A percentile compares a stretch with the other conserved stretches of the same genome.
Conservation (phyloP, 2,113 vertebrate species). For the Hirundichthys speculiger region DNA sequence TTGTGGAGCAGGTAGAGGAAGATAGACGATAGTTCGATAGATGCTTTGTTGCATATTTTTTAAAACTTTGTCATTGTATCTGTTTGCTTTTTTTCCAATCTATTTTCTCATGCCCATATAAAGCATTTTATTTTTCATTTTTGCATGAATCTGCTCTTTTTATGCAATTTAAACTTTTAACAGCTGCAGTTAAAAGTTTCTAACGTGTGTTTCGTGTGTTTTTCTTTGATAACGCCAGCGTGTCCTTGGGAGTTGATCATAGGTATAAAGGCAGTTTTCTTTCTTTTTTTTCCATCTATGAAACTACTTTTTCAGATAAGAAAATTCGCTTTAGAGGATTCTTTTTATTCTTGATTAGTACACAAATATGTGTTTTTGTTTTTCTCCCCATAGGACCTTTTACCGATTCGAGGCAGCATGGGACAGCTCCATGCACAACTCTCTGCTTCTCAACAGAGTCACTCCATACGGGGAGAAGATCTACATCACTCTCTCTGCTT, state of each 20-base stretch:
- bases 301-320: background rate
- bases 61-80: too few species aligned
- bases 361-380: background rate
- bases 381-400: slow-evolving; percentile 86
- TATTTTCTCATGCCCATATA: slow-evolving; percentile 1
- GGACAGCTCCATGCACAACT: slow-evolving; percentile 99
- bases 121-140: slow-evolving; percentile 22
- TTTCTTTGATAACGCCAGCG: slow-evolving; percentile 80
- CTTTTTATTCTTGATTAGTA: slow-evolving; percentile 13
- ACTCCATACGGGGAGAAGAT: slow-evolving; percentile 97
- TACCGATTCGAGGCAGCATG: slow-evolving; percentile 95
- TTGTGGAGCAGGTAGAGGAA: too few species aligned
- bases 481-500: slow-evolving; percentile 97
- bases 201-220: slow-evolving; percentile 65
- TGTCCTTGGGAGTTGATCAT: slow-evolving; percentile 92
- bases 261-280: slow-evolving; percentile 84
- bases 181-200: slow-evolving; percentile 43
- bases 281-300: slow-evolving; percentile 18
- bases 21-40: too few species aligned
- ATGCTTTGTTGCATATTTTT: background rate
- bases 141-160: slow-evolving; percentile 28
- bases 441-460: slow-evolving; percentile 94
- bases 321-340: slow-evolving; percentile 12
- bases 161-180: slow-evolving; percentile 46
- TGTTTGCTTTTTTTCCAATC: background rate